Base-by-base conservation (phyloP, 2,888 invertebrate species). In the Hydropsyche betteni region DNA sequence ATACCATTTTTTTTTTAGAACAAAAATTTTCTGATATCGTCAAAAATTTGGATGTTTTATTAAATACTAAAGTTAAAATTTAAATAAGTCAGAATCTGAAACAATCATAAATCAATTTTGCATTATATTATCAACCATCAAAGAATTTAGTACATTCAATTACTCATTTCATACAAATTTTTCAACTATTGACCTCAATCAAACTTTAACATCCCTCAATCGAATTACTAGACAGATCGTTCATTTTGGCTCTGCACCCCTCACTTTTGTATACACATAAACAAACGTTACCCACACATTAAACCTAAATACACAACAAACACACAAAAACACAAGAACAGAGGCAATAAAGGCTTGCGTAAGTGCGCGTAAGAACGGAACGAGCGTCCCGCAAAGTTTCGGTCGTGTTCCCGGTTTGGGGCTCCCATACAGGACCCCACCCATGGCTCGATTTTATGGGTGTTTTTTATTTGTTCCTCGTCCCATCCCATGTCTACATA, bases 391-490 rank as follows among this genome's bases (percentile, higher is more conserved):
- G 72, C 74, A 78, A 78, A 77, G 74, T 79, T 78, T 77, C 69
- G 79, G 77, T 79, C 75, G 76, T 75, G 77, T 77, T 77, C 76
- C 77, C 12, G 79, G 77, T 77, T 52, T 72, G n/a, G 70, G 75
- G 8, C 33, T 16, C 38, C 74, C 51, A 74, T 70, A 64, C 70
- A 33, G 10, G 14, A 24, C 38, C 10, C 74, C 74, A 6, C 77
- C 77, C 76, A 68, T 69, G 75, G 74, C 64, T 76, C 76, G 74
- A 69, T 76, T 79, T 79, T 78, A 79, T 79, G 79, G 77, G 61
- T 76, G 76, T 78, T 79, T 79, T 79, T 79, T 79, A 79, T 79
- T 79, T 78, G 77, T 79, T 78, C 72, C 69, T 38, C 74, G 36
- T 74, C 77, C 24, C 77, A 36, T 79, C 76, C 75, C 76, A 73